Conservation (phyloP, 1,140 invertebrate genomes). For the Agrypnia vestita region DNA sequence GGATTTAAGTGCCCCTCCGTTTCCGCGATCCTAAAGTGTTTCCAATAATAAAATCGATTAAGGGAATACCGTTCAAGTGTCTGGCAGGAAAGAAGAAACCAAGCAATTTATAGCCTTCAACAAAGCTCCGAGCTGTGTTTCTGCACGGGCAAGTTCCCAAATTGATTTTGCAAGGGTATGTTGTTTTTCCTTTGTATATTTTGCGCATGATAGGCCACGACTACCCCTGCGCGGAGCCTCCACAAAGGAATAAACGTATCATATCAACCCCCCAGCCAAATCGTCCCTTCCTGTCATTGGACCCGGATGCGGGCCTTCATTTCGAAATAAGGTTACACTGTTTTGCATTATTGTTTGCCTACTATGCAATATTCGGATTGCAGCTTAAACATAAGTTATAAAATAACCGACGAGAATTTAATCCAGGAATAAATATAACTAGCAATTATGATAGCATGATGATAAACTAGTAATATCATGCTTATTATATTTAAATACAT, state of each 20-base stretch:
- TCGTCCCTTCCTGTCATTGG: too few species aligned
- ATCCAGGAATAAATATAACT: too few species aligned
- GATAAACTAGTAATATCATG: too few species aligned
- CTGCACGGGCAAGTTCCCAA: slow-evolving; percentile 59
- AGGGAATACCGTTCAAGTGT: slow-evolving; percentile 21
- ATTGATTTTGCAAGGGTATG: slow-evolving; percentile 59
- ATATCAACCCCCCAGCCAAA: not conserved
- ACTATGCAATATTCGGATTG: too few species aligned
- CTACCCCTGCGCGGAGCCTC: not conserved
- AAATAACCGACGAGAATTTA: too few species aligned
- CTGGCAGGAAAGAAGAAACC: slow-evolving; percentile 43
- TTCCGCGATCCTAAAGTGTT: slow-evolving; percentile 3
- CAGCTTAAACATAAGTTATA: too few species aligned
- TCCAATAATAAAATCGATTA: slow-evolving; percentile 36
- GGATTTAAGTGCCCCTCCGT: not conserved
- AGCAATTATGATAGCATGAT: too few species aligned
- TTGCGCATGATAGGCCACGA: slow-evolving; percentile 57
- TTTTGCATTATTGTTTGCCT: too few species aligned
- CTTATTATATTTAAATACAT: too few species aligned
- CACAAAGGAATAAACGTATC: slow-evolving; percentile 7
- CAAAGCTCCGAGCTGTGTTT: slow-evolving; percentile 54
- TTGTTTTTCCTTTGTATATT: slow-evolving; percentile 59
- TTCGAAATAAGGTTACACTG: too few species aligned
- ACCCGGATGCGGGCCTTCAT: too few species aligned
- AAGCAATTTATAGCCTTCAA: slow-evolving; percentile 58